phyloP scores from a whole-genome alignment of 1,140 invertebrate genomes.

The Solenopsis fugax region DNA sequence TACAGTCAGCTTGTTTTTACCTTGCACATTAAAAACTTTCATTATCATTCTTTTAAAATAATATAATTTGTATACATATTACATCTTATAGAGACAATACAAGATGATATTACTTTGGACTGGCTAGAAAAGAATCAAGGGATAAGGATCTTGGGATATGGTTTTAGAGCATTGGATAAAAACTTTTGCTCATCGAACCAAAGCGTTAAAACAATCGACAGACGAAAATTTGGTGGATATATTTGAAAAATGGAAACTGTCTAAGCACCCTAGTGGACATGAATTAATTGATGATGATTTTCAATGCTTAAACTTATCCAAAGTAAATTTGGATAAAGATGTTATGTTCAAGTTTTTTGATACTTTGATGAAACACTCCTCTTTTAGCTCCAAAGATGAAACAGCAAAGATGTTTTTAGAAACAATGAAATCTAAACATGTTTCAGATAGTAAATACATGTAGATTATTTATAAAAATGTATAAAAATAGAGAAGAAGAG shows the following conservation, averaged over 20 bases:
- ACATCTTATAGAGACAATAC: not conserved
- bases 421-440: not conserved
- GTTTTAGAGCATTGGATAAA: not conserved
- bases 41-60: not conserved
- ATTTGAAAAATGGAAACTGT: not conserved
- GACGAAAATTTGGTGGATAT: not conserved
- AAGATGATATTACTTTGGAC: not conserved
- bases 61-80: conserved; percentile 1
- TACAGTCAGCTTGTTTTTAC: not conserved
- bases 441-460: not conserved
- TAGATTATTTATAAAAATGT: not conserved
- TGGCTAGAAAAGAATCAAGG: not conserved
- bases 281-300: conserved; percentile 3
- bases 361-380: not conserved
- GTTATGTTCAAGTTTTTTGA: not conserved
- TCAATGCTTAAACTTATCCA: conserved; percentile 8
- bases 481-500: no score
- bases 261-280: not conserved
- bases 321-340: not conserved
- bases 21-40: not conserved
- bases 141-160: not conserved
- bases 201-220: not conserved
- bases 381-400: not conserved
- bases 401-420: not conserved
- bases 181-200: not conserved